phyloP scores from a whole-genome alignment of 2,797 vertebrate genomes.

The Lacerta viridis region DNA sequence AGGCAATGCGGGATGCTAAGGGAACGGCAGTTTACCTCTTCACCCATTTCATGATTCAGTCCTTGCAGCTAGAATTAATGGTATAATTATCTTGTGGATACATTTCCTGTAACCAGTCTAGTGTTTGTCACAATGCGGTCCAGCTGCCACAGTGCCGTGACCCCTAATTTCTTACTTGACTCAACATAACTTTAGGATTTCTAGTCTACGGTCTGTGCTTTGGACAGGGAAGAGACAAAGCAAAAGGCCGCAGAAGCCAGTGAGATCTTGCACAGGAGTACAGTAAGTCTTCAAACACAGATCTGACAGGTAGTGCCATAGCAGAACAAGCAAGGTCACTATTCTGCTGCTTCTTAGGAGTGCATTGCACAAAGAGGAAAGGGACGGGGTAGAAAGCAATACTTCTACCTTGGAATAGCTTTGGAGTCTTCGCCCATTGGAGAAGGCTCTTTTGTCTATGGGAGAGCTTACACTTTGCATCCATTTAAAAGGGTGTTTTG shows the following conservation, averaged over 20 bases:
- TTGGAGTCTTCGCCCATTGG: neutral
- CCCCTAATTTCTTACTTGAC: neutral
- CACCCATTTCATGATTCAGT: no score
- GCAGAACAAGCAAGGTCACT: neutral
- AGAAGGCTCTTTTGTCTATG: neutral
- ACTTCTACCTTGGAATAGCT: no score
- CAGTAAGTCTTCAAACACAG: neutral
- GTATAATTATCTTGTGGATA: neutral
- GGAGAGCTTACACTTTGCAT: neutral
- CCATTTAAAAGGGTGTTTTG: neutral
- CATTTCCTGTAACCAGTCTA: neutral
- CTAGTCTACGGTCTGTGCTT: neutral
- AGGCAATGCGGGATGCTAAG: neutral
- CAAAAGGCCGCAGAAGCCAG: neutral
- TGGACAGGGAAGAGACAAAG: neutral
- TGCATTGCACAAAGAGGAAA: neutral
- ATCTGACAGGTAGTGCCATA: no score
- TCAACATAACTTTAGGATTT: neutral
- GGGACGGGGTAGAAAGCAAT: neutral
- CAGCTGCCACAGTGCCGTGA: neutral
- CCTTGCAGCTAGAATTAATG: no score
- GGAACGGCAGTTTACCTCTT: neutral
- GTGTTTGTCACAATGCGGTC: neutral
- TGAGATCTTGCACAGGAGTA: neutral
- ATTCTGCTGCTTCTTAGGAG: no score